phyloP scores from a whole-genome alignment of 2,113 vertebrate species.

The Dromas ardeola region DNA sequence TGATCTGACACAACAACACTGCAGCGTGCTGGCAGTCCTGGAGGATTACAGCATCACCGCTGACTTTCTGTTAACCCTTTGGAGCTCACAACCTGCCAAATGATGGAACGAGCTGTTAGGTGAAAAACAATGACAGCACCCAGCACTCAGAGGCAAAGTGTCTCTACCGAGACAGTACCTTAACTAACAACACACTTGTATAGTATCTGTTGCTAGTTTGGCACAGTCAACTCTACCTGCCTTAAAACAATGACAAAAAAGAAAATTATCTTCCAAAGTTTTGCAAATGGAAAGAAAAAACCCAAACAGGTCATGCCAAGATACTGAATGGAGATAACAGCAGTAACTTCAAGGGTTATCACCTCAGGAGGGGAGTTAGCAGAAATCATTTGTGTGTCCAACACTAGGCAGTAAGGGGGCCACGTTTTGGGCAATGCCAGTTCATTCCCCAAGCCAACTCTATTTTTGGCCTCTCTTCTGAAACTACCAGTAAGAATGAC shows the following conservation, averaged over 20 bases:
- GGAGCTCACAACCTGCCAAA: neutral
- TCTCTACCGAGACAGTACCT: neutral
- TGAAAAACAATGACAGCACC: neutral
- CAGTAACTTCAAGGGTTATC: neutral
- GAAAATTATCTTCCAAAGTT: neutral
- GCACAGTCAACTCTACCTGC: neutral
- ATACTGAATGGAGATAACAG: neutral
- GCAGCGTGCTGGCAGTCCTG: slow-evolving; percentile 44
- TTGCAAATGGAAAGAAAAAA: neutral
- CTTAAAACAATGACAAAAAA: neutral
- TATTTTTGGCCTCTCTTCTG: neutral
- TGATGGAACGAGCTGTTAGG: rapidly evolving
- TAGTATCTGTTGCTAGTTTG: neutral
- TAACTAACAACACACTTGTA: neutral
- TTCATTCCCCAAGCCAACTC: neutral
- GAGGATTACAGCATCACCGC: slow-evolving; percentile 47
- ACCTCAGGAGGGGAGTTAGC: neutral
- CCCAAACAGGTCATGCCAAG: neutral
- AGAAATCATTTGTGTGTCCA: neutral
- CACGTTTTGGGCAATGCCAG: neutral
- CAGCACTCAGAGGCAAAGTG: neutral
- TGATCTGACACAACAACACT: slow-evolving; percentile 44
- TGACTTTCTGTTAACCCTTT: slow-evolving; percentile 37
- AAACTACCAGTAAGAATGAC: neutral
- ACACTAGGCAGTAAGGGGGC: neutral